Conservation (phyloP, 2,113 vertebrate species). For the Speoplatyrhinus poulsoni region DNA sequence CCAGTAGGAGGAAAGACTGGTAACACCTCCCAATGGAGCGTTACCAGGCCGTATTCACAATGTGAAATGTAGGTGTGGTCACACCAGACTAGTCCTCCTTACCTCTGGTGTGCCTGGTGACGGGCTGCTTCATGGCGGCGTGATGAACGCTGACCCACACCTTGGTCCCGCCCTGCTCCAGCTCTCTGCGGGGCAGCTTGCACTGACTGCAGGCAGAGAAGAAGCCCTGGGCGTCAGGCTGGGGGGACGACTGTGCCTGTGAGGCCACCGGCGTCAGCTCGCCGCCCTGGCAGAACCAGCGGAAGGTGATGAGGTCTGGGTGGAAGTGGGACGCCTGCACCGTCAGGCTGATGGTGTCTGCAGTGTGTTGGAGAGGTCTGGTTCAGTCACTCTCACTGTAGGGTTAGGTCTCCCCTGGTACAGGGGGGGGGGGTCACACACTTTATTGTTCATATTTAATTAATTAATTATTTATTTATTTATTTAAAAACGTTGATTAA, state of each 20-base stretch:
- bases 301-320: conserved; percentile 79
- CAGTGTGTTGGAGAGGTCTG: background rate
- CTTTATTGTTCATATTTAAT: too few relatives aligned
- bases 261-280: conserved; percentile 77
- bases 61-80: too few relatives aligned
- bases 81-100: background rate
- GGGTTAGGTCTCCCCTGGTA: too few relatives aligned
- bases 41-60: too few relatives aligned
- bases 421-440: too few relatives aligned
- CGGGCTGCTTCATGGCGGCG: conserved; percentile 73
- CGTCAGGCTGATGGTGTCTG: conserved; percentile 73
- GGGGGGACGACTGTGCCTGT: conserved; percentile 70
- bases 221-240: conserved; percentile 71
- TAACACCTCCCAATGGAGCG: too few relatives aligned
- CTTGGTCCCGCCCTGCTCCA: conserved; percentile 71
- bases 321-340: conserved; percentile 72
- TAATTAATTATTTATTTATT: too few relatives aligned
- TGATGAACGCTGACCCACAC: conserved; percentile 80
- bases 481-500: too few relatives aligned
- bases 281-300: conserved; percentile 80
- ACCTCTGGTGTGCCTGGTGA: conserved; percentile 75
- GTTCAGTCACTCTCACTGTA: too few relatives aligned
- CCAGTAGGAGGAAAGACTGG: too few relatives aligned
- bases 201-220: conserved; percentile 79
- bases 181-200: conserved; percentile 66